phyloP scores from a whole-genome alignment of 2,113 vertebrate species.

The Leptosomus discolor region DNA sequence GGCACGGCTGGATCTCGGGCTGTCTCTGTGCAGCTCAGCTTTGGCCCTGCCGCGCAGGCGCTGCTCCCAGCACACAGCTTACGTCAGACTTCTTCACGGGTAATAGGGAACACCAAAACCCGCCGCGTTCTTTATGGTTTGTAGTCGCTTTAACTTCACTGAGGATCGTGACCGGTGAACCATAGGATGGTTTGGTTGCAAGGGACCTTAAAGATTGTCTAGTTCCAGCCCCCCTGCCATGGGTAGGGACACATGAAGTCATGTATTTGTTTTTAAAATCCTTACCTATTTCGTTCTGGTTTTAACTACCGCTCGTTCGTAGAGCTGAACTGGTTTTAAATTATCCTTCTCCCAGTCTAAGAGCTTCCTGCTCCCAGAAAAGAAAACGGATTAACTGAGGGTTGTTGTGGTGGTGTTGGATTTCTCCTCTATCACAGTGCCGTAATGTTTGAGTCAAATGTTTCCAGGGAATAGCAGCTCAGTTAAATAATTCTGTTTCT shows the following conservation, averaged over 20 bases:
- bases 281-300: neutral
- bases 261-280: neutral
- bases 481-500: neutral
- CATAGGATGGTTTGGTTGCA: too few species aligned
- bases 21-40: neutral
- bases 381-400: neutral
- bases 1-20: neutral
- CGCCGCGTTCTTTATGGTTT: fast-evolving
- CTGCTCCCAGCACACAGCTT: neutral
- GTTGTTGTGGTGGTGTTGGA: neutral
- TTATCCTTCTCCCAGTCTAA: neutral
- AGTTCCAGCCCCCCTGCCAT: too few species aligned
- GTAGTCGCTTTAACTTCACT: neutral
- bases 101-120: neutral
- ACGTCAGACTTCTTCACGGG: neutral
- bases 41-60: neutral
- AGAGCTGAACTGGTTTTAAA: neutral
- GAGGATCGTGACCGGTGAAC: neutral
- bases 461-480: neutral
- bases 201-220: too few species aligned
- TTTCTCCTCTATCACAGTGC: neutral
- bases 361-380: neutral
- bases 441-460: neutral
- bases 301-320: neutral
- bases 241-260: too few species aligned